Conservation (phyloP, 92 coral and sea anemone genomes). For the Siderastrea siderea region DNA sequence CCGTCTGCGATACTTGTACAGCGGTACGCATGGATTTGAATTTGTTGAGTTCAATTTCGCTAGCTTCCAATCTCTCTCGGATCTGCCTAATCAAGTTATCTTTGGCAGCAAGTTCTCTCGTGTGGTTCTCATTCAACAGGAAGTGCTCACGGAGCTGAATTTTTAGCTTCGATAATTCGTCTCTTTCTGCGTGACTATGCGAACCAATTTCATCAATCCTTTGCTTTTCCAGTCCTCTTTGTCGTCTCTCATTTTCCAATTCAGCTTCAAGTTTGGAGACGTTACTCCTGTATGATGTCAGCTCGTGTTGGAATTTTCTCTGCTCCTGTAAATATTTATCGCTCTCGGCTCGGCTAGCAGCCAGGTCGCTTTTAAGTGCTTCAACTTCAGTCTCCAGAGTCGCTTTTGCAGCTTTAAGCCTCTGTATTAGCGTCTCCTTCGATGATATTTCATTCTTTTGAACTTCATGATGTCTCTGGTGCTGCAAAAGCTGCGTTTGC, state of each 20-base stretch:
- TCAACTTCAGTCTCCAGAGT: conserved; percentile 93
- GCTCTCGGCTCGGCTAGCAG: conserved; percentile 74
- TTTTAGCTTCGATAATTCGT: conserved; percentile 81
- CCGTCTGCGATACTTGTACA: conserved; percentile 58
- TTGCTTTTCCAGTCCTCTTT: conserved; percentile 64
- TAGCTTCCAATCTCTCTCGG: conserved; percentile 82
- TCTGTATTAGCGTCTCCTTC: conserved; percentile 88
- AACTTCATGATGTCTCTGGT: conserved; percentile 89
- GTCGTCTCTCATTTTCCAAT: conserved; percentile 90
- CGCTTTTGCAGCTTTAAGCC: conserved; percentile 92
- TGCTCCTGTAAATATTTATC: conserved; percentile 86
- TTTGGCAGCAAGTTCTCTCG: conserved; percentile 80
- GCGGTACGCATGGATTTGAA: conserved; percentile 57
- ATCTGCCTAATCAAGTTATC: conserved; percentile 80
- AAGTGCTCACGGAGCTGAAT: conserved; percentile 85
- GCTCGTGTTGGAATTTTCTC: conserved; percentile 77
- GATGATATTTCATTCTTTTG: conserved; percentile 90
- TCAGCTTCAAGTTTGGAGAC: conserved; percentile 91
- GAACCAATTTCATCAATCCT: conserved; percentile 85
- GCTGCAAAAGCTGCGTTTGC: conserved; percentile 89
- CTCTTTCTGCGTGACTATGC: conserved; percentile 71
- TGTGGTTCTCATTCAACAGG: conserved; percentile 72
- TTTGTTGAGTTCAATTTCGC: conserved; percentile 73
- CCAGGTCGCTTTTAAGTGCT: conserved; percentile 86
- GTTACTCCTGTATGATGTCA: conserved; percentile 76